Evolutionary conservation across 2,797 vertebrate genomes (phyloP).

Genomic region (Karalla daura): DNA sequence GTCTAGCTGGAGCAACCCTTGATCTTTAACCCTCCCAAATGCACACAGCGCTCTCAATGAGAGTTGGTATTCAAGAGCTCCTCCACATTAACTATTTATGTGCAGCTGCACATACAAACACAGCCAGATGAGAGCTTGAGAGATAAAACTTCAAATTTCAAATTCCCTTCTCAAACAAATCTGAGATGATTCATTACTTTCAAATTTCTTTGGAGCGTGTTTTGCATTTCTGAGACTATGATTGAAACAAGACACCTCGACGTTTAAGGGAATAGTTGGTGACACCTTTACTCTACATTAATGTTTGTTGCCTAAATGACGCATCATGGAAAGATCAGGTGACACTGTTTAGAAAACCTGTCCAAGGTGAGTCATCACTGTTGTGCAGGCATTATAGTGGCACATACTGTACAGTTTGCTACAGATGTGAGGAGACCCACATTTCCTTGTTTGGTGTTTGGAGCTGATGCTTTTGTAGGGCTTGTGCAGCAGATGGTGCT

Average conservation of each 20-base stretch:
- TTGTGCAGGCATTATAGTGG: neutral
- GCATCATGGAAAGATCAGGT: neutral
- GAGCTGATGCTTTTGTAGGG: neutral
- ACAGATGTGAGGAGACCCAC: neutral
- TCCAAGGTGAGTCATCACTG: neutral
- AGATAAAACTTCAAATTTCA: neutral
- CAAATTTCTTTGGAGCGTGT: no score
- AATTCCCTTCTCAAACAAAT: neutral
- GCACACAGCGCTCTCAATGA: neutral
- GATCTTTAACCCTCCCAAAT: neutral
- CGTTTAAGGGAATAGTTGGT: neutral
- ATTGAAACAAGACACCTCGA: no score
- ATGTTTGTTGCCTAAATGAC: neutral
- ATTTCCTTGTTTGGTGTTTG: neutral
- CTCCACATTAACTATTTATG: neutral
- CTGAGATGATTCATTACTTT: no score
- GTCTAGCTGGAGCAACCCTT: neutral
- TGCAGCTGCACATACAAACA: neutral
- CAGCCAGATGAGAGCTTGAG: neutral
- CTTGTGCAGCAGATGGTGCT: constrained; percentile 54
- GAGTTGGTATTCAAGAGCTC: neutral
- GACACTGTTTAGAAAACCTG: neutral
- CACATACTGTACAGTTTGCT: neutral
- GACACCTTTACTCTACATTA: neutral
- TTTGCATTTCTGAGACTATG: no score